These are phyloP conservation scores for Channa maculata DNA, from an alignment of 2,113 vertebrate species.

Conservation along the genomic window DNA sequence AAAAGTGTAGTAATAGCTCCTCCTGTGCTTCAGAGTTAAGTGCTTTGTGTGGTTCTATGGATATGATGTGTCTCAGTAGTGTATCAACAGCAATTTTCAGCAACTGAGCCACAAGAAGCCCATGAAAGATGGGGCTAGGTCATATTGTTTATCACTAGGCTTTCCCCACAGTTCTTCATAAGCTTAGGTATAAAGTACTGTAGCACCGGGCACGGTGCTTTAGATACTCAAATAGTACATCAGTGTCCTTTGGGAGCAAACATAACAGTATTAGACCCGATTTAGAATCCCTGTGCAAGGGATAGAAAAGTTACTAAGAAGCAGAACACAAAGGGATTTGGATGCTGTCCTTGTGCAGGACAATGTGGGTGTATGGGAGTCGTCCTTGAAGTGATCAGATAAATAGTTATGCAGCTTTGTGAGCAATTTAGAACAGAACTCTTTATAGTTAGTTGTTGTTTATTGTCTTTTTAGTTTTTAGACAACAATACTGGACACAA, in stretches of 20 bases:
- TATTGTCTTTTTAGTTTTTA: too few species aligned
- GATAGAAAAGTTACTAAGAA: slow-evolving; percentile 53
- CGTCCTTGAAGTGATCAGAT: slow-evolving; percentile 55
- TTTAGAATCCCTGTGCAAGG: slow-evolving; percentile 53
- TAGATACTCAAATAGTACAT: slow-evolving; percentile 51
- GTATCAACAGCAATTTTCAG: slow-evolving; percentile 27
- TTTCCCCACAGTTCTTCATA: slow-evolving; percentile 43
- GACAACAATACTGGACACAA: too few species aligned
- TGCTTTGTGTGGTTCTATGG: background rate
- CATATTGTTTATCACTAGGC: slow-evolving; percentile 53
- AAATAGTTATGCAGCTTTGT: slow-evolving; percentile 12
- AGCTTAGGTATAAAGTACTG: slow-evolving; percentile 31
- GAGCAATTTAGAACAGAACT: background rate
- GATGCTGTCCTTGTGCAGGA: slow-evolving; percentile 48
- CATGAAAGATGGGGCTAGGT: slow-evolving; percentile 27
- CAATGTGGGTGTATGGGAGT: slow-evolving; percentile 17
- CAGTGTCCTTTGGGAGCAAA: slow-evolving; percentile 52
- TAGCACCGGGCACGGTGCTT: slow-evolving; percentile 20
- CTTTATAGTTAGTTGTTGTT: background rate
- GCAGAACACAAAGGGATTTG: slow-evolving; percentile 58
- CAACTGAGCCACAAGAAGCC: slow-evolving; percentile 24
- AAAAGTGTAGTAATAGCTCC: background rate
- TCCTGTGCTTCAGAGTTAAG: background rate
- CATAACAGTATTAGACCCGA: slow-evolving; percentile 61
- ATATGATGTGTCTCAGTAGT: slow-evolving; percentile 4